Evolutionary conservation across 2,113 vertebrate species (phyloP).

Genomic region (Eurypyga helias): DNA sequence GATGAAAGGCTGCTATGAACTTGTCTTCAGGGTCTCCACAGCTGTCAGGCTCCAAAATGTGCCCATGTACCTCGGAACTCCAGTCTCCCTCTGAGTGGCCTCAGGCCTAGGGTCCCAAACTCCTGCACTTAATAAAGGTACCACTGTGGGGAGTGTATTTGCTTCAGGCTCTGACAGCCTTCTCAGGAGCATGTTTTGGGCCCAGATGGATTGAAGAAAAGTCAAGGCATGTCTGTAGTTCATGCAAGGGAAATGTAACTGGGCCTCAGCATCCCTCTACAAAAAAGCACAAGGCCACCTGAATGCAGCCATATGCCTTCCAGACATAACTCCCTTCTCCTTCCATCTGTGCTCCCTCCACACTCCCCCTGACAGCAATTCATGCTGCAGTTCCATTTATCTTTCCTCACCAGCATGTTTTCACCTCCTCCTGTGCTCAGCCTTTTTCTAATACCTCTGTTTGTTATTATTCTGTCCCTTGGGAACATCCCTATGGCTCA

Average conservation of each 20-base stretch:
- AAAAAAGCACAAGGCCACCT: background rate
- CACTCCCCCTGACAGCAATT: background rate
- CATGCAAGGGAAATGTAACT: background rate
- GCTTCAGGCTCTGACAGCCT: background rate
- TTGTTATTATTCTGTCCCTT: background rate
- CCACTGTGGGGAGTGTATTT: rapidly evolving
- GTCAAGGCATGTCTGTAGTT: rapidly evolving
- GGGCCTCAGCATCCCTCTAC: background rate
- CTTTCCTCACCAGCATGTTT: background rate
- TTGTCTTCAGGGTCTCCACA: background rate
- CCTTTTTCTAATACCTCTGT: background rate
- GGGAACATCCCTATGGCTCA: background rate
- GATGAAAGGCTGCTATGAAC: background rate
- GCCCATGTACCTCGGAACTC: too few species aligned
- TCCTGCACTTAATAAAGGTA: background rate
- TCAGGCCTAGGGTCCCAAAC: too few species aligned
- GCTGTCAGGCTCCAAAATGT: background rate
- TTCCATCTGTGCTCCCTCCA: background rate
- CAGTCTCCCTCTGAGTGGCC: rapidly evolving
- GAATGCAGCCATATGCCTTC: background rate
- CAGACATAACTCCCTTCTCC: background rate
- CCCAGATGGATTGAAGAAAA: background rate
- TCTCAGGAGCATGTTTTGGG: background rate
- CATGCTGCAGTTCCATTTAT: background rate
- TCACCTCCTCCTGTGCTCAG: background rate